A percentile compares a stretch with the other conserved stretches of the same genome.
Evolutionary conservation across 2,113 vertebrate genomes (phyloP).

Genomic region (Xyliphius kryptos): DNA sequence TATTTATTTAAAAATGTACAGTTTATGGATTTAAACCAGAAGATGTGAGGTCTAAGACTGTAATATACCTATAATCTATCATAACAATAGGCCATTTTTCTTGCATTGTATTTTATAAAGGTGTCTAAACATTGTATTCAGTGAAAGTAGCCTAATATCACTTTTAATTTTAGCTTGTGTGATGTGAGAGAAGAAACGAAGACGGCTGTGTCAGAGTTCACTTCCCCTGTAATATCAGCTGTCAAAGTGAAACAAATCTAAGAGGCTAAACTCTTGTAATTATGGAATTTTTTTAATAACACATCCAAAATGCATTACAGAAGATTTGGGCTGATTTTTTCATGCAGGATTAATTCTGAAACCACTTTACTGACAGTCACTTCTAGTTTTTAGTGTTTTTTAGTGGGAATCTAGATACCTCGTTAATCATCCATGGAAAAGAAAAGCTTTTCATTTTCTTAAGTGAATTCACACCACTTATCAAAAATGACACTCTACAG

Average conservation of each 20-base stretch:
- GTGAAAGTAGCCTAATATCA: background rate
- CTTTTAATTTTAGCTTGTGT: background rate
- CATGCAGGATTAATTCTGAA: conserved; percentile 22
- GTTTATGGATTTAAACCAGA: no score
- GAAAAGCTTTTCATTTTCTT: no score
- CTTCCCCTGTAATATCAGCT: conserved; percentile 3
- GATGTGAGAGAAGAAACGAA: conserved; percentile 11
- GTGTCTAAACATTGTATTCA: background rate
- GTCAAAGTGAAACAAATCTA: conserved; percentile 22
- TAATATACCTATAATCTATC: no score
- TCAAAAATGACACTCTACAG: no score
- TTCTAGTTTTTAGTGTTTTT: conserved; percentile 1
- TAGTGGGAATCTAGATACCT: background rate
- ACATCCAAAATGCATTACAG: background rate
- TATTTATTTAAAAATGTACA: no score
- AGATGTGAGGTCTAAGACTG: no score
- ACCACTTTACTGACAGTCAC: background rate
- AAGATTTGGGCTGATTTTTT: background rate
- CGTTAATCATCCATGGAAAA: no score
- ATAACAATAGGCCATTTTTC: no score
- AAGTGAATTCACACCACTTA: no score
- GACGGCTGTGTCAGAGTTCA: conserved; percentile 6
- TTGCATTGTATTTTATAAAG: no score
- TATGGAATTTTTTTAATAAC: conserved; percentile 18
- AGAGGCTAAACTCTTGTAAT: conserved; percentile 12